Percentiles rank a stretch among this genome's conserved stretches.
These are phyloP conservation scores for Andrena hattorfiana DNA, from an alignment of 2,888 invertebrate species.

Conservation along the genomic window DNA sequence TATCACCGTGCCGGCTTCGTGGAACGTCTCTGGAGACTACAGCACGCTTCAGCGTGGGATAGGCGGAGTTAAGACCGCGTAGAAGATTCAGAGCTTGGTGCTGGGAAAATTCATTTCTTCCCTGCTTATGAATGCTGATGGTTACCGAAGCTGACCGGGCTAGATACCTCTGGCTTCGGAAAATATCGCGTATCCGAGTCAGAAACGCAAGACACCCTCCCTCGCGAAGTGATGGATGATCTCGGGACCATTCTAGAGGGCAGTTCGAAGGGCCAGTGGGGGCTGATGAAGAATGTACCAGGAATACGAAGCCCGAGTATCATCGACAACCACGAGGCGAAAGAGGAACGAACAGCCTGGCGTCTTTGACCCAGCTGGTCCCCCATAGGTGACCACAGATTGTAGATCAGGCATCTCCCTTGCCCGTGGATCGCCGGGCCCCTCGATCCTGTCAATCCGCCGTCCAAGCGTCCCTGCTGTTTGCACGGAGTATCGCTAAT, in stretches of 20 bases:
- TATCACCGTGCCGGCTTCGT: conserved; percentile 29
- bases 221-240: too few species aligned
- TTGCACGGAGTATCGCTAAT: conserved; percentile 76
- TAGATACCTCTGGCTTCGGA: too few species aligned
- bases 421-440: conserved; percentile 32
- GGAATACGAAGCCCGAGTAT: too few species aligned
- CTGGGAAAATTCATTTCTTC: too few species aligned
- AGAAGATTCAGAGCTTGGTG: too few species aligned
- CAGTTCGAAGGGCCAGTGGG: too few species aligned
- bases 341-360: conserved; percentile 10
- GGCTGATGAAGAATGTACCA: too few species aligned
- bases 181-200: too few species aligned
- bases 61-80: not conserved
- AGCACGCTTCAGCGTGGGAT: not conserved
- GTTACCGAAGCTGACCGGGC: too few species aligned
- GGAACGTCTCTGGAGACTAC: conserved; percentile 25
- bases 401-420: conserved; percentile 35
- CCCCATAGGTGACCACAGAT: conserved; percentile 26
- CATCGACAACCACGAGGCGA: not conserved
- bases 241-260: too few species aligned
- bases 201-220: too few species aligned
- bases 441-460: conserved; percentile 44
- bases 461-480: conserved; percentile 58
- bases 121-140: too few species aligned
- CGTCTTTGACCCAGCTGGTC: conserved; percentile 36